Percentiles rank a stretch among this genome's conserved stretches.
Evolutionary conservation across 2,797 vertebrate species (phyloP).

Genomic region (Alcedo atthis): DNA sequence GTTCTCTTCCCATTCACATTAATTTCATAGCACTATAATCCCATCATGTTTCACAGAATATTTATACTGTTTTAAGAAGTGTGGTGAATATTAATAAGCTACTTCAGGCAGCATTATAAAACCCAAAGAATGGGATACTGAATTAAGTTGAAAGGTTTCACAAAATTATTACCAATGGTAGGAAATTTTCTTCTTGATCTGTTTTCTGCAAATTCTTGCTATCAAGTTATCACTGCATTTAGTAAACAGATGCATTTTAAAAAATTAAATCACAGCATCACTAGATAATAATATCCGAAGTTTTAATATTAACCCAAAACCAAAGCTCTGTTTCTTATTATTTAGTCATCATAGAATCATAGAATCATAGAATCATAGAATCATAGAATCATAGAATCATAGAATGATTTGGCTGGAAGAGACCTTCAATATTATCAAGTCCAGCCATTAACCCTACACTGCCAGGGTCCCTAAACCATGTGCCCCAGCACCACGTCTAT

Average conservation of each 20-base stretch:
- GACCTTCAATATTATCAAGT: too few relatives aligned
- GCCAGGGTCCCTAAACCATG: too few relatives aligned
- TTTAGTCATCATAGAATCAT: neutral
- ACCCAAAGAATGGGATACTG: neutral
- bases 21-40: neutral
- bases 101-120: neutral
- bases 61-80: neutral
- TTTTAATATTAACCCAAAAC: neutral
- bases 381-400: too few relatives aligned
- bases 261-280: neutral
- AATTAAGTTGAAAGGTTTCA: neutral
- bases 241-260: neutral
- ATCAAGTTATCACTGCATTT: neutral
- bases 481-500: too few relatives aligned
- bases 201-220: neutral
- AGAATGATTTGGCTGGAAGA: too few relatives aligned
- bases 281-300: neutral
- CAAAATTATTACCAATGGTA: neutral
- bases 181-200: neutral
- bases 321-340: neutral
- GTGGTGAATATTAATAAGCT: neutral
- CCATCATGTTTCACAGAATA: neutral
- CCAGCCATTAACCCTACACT: too few relatives aligned
- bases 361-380: too few relatives aligned
- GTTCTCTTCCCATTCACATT: neutral